Base-by-base conservation (phyloP, 2,113 vertebrate species). In the Bungarus multicinctus region DNA sequence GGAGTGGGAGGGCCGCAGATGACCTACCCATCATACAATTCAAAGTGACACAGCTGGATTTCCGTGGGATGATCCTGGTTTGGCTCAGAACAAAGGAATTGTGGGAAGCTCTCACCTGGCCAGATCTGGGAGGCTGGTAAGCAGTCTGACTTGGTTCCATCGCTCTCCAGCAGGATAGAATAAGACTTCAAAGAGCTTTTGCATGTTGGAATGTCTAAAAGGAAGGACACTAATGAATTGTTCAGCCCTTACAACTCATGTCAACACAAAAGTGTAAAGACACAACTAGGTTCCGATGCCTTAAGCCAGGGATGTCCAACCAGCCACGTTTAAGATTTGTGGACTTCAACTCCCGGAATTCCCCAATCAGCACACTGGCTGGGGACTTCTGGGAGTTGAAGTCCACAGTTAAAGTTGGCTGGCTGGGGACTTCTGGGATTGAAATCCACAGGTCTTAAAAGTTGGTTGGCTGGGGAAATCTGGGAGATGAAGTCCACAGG, bases 141-240 rank as follows among this genome's bases (percentile, higher is more conserved):
- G 97, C 2, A 98, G 95, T 95, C 98, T 99, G 54, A 98, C 96
- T 89, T 97, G 97, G 91, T 95, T 98, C 97, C 95, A 95, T 94
- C 97, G 98, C 94, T 98, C 98, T 85, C 97, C 98, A 92, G 97
- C 94, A 22, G 98, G 97, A 60, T 96, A 97, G 94, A 97, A 97
- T 58, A 97, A 96, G n/a, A 97, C 97, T 92, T 97, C 96, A 47
- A 98, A 98, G 0, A 99, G 97, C 93, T 98, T 98, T 97, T 99
- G 98, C 87, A 99, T 97, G 47, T 89, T 95, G 93, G 93, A 96
- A 95, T 98, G 98, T 96, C 99, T 99, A 92, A 10, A 95, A 93
- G 0, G 94, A 47, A 55, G 55, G 92, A n/a, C 0, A 9, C 53
- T 1, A 9, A 0, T 0, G 0, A 43, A 4, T 74, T 4, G 74